Conservation (phyloP, 2,888 invertebrate species). For the Pristionchus maxplancki region DNA sequence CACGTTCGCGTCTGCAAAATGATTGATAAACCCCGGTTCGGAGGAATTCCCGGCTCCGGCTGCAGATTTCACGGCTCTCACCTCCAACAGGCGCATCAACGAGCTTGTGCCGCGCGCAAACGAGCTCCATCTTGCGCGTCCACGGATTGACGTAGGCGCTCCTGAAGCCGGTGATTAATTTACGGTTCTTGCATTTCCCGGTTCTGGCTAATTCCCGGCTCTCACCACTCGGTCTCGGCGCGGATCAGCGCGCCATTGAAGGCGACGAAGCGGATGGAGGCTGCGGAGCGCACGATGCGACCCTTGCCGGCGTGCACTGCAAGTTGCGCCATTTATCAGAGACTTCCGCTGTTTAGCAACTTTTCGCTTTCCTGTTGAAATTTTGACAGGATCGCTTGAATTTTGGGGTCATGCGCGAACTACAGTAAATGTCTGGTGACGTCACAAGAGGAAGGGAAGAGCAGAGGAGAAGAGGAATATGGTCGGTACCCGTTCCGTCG, state of each 20-base stretch:
- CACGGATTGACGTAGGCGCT: constrained; percentile 91
- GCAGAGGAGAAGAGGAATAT: neutral
- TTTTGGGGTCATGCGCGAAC: neutral
- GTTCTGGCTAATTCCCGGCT: neutral
- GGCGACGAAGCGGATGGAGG: constrained; percentile 72
- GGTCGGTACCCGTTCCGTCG: constrained; percentile 39
- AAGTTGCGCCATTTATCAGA: constrained; percentile 27
- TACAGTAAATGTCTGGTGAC: constrained; percentile 21
- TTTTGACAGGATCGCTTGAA: neutral
- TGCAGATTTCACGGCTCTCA: constrained; percentile 46
- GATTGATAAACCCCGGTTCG: neutral
- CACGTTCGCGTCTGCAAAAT: constrained; percentile 62
- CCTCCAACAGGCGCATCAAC: constrained; percentile 64
- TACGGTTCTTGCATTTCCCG: neutral
- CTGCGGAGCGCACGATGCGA: constrained; percentile 64
- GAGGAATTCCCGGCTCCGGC: neutral
- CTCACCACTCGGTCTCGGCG: constrained; percentile 89
- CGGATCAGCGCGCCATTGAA: constrained; percentile 80
- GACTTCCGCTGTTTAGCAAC: neutral
- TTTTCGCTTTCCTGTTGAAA: neutral
- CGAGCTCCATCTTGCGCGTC: constrained; percentile 91
- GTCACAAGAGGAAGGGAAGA: neutral
- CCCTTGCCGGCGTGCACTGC: constrained; percentile 67
- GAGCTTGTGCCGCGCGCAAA: constrained; percentile 84
- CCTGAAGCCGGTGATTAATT: neutral